Evolutionary conservation across 2,113 vertebrate species (phyloP).

Genomic region (Otis tarda): DNA sequence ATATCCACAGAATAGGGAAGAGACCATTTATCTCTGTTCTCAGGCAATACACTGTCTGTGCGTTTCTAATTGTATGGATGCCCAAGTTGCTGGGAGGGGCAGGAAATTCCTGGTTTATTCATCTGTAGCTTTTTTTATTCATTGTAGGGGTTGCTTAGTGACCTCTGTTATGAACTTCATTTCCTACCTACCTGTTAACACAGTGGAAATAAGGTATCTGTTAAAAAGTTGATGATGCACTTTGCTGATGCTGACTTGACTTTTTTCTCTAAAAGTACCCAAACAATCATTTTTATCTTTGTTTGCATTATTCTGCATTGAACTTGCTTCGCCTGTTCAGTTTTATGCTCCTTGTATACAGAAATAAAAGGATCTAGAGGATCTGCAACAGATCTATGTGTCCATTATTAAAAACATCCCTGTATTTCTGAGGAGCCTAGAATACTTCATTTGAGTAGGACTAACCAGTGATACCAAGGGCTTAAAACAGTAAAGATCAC

Average conservation of each 20-base stretch:
- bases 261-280: neutral
- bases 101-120: neutral
- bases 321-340: neutral
- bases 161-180: neutral
- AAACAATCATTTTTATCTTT: neutral
- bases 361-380: neutral
- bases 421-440: neutral
- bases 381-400: neutral
- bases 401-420: neutral
- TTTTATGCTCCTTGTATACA: neutral
- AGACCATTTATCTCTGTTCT: neutral
- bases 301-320: neutral
- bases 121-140: neutral
- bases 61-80: neutral
- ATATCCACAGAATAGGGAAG: neutral
- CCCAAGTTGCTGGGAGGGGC: neutral
- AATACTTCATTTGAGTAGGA: neutral
- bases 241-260: neutral
- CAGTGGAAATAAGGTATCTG: neutral
- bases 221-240: neutral
- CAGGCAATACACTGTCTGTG: rapidly evolving
- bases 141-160: neutral
- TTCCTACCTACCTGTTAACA: neutral
- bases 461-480: neutral
- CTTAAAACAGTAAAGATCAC: neutral